phyloP scores from a whole-genome alignment of 1,140 invertebrate genomes.

The Diorhabda carinulata region DNA sequence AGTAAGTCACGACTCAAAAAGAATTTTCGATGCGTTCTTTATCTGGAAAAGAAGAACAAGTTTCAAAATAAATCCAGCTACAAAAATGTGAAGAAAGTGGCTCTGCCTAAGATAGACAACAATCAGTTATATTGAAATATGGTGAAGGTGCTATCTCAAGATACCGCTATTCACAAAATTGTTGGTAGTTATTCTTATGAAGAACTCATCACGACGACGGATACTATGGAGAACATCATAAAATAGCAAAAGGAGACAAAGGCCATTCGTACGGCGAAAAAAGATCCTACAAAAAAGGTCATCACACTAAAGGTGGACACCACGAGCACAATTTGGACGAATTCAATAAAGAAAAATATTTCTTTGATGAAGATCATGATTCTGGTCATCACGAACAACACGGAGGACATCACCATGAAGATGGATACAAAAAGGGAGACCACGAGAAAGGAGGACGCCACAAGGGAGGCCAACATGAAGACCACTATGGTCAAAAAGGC shows the following conservation, averaged over 20 bases:
- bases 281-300: slow-evolving; percentile 60
- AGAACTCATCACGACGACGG: slow-evolving; percentile 58
- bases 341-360: slow-evolving; percentile 68
- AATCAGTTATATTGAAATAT: too few relatives aligned
- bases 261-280: slow-evolving; percentile 60
- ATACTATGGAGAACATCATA: slow-evolving; percentile 62
- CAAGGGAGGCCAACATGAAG: too few relatives aligned
- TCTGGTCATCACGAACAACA: slow-evolving; percentile 60
- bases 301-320: slow-evolving; percentile 62
- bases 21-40: too few relatives aligned
- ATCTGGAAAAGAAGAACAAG: too few relatives aligned
- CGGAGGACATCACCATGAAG: slow-evolving; percentile 58
- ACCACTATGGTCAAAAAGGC: slow-evolving; percentile 57
- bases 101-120: too few relatives aligned
- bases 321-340: slow-evolving; percentile 68
- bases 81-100: too few relatives aligned
- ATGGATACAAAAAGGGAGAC: slow-evolving; percentile 17
- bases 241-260: slow-evolving; percentile 62
- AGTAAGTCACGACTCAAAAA: too few relatives aligned
- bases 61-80: too few relatives aligned
- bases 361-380: slow-evolving; percentile 63
- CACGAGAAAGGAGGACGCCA: too few relatives aligned
- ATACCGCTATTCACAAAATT: too few relatives aligned
- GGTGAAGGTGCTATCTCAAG: too few relatives aligned
- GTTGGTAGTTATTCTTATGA: too few relatives aligned